Percentiles rank a stretch among this genome's conserved stretches.
phyloP scores from a whole-genome alignment of 2,113 vertebrate species.

The Polyodon spathula region DNA sequence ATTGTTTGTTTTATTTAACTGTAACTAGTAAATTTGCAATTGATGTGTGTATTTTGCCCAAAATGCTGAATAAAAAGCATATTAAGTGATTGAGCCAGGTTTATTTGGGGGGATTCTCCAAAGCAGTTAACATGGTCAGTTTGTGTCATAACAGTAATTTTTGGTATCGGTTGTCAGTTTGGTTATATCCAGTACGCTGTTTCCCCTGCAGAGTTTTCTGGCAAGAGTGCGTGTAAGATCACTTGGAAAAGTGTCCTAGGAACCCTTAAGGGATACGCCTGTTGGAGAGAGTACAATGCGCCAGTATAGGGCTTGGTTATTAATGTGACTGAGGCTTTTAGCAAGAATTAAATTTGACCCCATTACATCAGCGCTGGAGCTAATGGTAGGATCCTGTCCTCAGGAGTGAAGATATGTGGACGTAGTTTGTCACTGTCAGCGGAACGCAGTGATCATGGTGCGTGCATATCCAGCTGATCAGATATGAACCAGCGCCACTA shows the following conservation, averaged over 20 bases:
- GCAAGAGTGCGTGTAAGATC: neutral
- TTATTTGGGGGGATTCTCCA: no score
- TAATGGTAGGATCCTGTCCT: neutral
- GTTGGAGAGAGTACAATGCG: neutral
- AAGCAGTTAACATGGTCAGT: no score
- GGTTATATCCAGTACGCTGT: no score
- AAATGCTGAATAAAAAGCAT: no score
- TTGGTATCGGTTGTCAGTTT: no score
- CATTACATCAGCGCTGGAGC: neutral
- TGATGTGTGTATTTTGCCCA: no score
- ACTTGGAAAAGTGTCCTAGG: neutral
- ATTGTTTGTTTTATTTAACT: no score
- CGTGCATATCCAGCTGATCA: neutral
- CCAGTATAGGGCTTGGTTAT: neutral
- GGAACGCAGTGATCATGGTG: no score
- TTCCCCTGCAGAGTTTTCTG: no score
- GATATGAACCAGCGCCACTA: neutral
- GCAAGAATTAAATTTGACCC: slow-evolving; percentile 3
- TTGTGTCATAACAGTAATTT: no score
- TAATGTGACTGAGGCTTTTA: slow-evolving; percentile 1
- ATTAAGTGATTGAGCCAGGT: no score
- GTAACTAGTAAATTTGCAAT: no score
- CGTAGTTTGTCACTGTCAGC: neutral
- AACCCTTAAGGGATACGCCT: neutral
- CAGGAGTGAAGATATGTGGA: neutral